Percentiles rank a stretch among this genome's conserved stretches.
phyloP scores from a whole-genome alignment of 2,113 vertebrate species.

The Takifugu bimaculatus region DNA sequence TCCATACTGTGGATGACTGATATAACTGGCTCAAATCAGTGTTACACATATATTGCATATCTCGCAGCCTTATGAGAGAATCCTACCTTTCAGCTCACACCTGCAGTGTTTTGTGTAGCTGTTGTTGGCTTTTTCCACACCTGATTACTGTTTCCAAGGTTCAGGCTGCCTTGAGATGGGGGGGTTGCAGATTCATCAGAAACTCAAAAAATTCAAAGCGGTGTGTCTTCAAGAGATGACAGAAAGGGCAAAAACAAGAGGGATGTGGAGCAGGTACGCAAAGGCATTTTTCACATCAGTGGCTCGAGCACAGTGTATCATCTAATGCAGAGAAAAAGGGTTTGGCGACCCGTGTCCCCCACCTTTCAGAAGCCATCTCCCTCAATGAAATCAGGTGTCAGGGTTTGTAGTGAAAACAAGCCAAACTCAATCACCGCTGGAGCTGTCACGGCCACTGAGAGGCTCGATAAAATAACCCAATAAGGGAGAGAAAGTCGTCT shows the following conservation, averaged over 20 bases:
- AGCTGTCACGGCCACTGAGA: slow-evolving; percentile 63
- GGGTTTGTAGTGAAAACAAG: slow-evolving; percentile 71
- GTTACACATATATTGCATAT: too few species aligned
- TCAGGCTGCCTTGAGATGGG: too few species aligned
- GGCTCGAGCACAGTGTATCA: slow-evolving; percentile 52
- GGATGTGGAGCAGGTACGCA: slow-evolving; percentile 1
- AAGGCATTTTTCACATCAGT: slow-evolving; percentile 41
- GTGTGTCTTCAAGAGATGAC: not conserved
- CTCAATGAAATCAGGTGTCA: slow-evolving; percentile 71
- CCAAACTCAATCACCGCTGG: slow-evolving; percentile 62
- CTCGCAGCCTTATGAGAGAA: too few species aligned
- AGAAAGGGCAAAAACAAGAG: not conserved
- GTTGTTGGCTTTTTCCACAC: too few species aligned
- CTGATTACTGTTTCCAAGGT: too few species aligned
- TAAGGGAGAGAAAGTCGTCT: slow-evolving; percentile 52
- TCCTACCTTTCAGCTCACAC: too few species aligned
- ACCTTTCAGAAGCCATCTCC: slow-evolving; percentile 70
- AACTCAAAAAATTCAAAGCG: not conserved
- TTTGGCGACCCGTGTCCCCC: slow-evolving; percentile 61
- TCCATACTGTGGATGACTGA: too few species aligned
- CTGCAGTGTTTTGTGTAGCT: too few species aligned
- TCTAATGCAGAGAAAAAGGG: slow-evolving; percentile 45
- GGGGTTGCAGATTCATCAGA: too few species aligned
- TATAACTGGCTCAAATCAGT: too few species aligned
- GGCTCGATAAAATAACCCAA: slow-evolving; percentile 60